phyloP scores from a whole-genome alignment of 2,113 vertebrate species.

The Scolopax mira region DNA sequence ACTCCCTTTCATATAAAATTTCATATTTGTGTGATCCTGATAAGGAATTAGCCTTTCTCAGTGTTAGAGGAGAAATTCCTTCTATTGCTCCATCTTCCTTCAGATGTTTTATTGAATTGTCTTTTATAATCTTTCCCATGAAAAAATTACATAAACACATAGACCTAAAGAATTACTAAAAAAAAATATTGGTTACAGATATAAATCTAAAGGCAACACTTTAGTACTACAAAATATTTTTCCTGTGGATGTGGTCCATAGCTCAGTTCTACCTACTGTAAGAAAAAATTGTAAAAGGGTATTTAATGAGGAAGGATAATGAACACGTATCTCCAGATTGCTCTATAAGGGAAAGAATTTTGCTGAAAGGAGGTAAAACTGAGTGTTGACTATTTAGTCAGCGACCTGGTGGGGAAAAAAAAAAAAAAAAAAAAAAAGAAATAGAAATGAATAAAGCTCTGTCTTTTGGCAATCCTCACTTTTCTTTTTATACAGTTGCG shows the following conservation, averaged over 20 bases:
- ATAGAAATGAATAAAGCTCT: neutral
- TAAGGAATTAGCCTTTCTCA: neutral
- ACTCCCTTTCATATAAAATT: neutral
- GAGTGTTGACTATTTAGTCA: neutral
- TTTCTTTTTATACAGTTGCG: neutral
- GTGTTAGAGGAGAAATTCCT: neutral
- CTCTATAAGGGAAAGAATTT: neutral
- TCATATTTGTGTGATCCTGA: neutral
- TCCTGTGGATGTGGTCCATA: rapidly evolving
- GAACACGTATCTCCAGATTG: neutral
- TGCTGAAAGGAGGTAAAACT: neutral
- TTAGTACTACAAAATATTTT: neutral
- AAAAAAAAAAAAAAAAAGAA: neutral
- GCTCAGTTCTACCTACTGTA: neutral
- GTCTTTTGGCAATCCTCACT: neutral
- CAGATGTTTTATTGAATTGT: neutral
- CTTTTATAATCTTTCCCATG: neutral
- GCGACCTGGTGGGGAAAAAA: neutral
- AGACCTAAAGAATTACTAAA: neutral
- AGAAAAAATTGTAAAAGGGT: neutral
- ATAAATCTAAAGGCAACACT: neutral
- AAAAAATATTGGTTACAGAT: neutral
- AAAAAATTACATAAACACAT: neutral
- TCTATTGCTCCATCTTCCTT: neutral
- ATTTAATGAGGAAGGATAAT: neutral